Evolutionary conservation across 2,888 invertebrate species (phyloP).

Genomic region (Trachelus iudaicus): DNA sequence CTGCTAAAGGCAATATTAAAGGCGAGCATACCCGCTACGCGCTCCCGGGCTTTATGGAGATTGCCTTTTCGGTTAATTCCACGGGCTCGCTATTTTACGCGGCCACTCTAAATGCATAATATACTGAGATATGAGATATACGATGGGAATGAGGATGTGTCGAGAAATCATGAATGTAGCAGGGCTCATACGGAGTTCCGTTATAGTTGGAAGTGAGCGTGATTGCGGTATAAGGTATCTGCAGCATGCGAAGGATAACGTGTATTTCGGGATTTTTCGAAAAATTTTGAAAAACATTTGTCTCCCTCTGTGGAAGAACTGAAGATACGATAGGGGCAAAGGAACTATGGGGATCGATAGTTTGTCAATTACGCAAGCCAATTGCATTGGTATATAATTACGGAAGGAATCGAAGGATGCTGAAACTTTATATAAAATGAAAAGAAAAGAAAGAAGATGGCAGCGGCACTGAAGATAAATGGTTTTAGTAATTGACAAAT

Average conservation of each 20-base stretch:
- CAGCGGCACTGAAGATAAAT: conserved; percentile 32
- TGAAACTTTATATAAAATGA: conserved; percentile 19
- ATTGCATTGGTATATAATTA: conserved; percentile 33
- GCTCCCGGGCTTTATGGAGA: conserved; percentile 11
- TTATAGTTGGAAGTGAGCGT: not conserved
- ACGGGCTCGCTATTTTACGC: conserved; percentile 5
- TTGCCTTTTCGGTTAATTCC: conserved; percentile 22
- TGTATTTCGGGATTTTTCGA: not conserved
- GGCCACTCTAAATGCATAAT: conserved; percentile 7
- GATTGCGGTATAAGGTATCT: not conserved
- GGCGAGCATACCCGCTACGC: not conserved
- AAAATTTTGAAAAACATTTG: not conserved
- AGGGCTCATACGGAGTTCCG: not conserved
- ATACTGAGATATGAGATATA: not conserved
- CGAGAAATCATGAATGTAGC: not conserved
- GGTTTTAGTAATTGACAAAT: conserved; percentile 37
- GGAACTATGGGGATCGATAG: conserved; percentile 5
- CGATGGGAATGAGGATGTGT: conserved; percentile 2
- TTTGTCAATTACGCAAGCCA: conserved; percentile 34
- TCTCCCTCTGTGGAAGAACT: not conserved
- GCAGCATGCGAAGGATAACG: not conserved
- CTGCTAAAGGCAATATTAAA: not conserved
- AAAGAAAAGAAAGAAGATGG: conserved; percentile 32
- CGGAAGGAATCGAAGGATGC: conserved; percentile 10
- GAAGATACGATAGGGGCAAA: conserved; percentile 1